Evolutionary conservation across 2,888 invertebrate genomes (phyloP).

Genomic region (Napeogenes inachia): DNA sequence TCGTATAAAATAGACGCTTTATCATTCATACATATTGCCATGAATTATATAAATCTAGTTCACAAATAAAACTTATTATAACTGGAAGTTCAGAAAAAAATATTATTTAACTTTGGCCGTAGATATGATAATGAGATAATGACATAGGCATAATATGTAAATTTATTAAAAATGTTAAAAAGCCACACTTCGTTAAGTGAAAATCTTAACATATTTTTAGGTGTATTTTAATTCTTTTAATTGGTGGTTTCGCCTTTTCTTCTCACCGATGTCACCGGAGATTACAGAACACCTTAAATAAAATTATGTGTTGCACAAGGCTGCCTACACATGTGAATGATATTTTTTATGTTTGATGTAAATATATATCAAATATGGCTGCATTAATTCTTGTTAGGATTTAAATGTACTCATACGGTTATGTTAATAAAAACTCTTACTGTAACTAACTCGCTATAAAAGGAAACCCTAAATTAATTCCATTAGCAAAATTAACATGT

Average conservation of each 20-base stretch:
- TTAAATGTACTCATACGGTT: no score
- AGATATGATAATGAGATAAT: neutral
- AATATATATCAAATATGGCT: no score
- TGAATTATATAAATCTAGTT: no score
- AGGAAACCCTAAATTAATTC: no score
- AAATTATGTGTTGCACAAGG: constrained; percentile 10
- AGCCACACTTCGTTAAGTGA: neutral
- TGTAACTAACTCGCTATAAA: no score
- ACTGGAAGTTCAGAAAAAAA: neutral
- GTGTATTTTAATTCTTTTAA: constrained; percentile 10
- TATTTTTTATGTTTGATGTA: no score
- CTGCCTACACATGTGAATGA: neutral
- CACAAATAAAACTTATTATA: no score
- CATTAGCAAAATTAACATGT: neutral
- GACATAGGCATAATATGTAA: neutral
- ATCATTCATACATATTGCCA: no score
- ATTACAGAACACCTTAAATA: constrained; percentile 18
- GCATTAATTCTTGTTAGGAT: no score
- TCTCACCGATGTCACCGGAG: constrained; percentile 20
- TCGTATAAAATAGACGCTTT: no score
- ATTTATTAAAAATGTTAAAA: neutral
- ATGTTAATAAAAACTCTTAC: no score
- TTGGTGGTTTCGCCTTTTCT: constrained; percentile 13
- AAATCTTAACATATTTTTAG: constrained; percentile 22
- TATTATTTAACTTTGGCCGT: neutral